These are phyloP conservation scores for Diadumene lineata DNA, from an alignment of 92 coral and sea anemone genomes.

Conservation along the genomic window DNA sequence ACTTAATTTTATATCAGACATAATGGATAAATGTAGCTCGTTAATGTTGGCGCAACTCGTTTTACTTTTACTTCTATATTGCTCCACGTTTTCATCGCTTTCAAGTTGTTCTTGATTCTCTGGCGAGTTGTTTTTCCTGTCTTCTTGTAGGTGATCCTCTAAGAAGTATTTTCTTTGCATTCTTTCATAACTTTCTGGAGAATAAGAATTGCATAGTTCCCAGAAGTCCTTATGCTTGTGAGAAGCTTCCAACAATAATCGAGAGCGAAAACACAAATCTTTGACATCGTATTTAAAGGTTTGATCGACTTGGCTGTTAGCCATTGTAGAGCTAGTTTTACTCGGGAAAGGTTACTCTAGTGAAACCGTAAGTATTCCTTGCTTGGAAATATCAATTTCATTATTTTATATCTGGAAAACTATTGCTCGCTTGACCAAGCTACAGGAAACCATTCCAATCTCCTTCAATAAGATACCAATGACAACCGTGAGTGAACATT, in stretches of 20 bases:
- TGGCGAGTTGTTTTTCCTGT: constrained; percentile 3
- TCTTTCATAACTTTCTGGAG: background rate
- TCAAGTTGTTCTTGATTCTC: background rate
- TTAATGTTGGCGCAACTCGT: background rate
- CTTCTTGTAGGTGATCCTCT: background rate
- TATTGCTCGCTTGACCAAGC: no score
- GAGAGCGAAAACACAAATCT: background rate
- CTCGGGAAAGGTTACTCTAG: no score
- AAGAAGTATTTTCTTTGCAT: background rate
- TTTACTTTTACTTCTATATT: background rate
- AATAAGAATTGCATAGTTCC: constrained; percentile 15
- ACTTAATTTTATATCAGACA: constrained; percentile 13
- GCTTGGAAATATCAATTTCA: no score
- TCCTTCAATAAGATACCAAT: no score
- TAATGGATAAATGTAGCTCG: background rate
- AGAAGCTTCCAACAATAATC: background rate
- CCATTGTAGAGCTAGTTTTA: background rate
- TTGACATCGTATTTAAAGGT: background rate
- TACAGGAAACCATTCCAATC: no score
- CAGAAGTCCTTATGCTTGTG: constrained; percentile 3
- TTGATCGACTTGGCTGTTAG: background rate
- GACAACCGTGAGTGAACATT: no score
- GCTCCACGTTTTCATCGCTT: background rate
- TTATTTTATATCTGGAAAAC: no score
- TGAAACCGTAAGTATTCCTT: no score